Base-by-base conservation (phyloP, 64 coral and sea anemone genomes). In the Trachythela sp. region DNA sequence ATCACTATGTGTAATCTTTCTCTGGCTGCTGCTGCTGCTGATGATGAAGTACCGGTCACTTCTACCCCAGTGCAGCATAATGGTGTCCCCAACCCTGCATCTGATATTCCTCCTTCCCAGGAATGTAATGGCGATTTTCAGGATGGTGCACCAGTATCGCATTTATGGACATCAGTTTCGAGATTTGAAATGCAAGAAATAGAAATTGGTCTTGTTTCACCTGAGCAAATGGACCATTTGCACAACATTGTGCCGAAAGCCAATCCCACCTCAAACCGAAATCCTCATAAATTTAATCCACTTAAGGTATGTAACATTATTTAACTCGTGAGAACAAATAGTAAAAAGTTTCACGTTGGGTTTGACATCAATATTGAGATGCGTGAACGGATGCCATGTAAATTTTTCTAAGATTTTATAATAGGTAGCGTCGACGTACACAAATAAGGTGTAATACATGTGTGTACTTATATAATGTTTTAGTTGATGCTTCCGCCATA, bases 221-320 rank as follows among this genome's bases (percentile, higher is more conserved):
- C 71, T 22, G 31, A 77, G 3, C 71, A 77, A 34, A 77, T 77
- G 71, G 71, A 77, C 11, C 71, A 77, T 2, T 14, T 77, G 3
- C 71, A 77, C 36, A 77, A 77, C 71, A 35, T 77, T 15, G 11
- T 34, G 31, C 71, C 71, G 24, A 77, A 77, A 14, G 71, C 29
- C 36, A 34, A 77, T 77, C n/a, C 24, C 2, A 18, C 71, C 26
- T 22, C 13, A 77, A 13, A 34, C 29, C 71, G 31, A 13, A 77
- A 77, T 38, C 71, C 71, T 22, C 9, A 77, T 77, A 77, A 2
- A 77, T 77, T 77, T 77, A 77, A 77, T 77, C 71, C 71, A 31
- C 26, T 32, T 3, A 34, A 77, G 71, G 71, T 70, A 32, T 70
- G 64, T 70, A n/a, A 8, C 7, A 49, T 8, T 49, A 8, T 49